phyloP scores from a whole-genome alignment of 2,888 invertebrate genomes.

The Glaucopsyche alexis region DNA sequence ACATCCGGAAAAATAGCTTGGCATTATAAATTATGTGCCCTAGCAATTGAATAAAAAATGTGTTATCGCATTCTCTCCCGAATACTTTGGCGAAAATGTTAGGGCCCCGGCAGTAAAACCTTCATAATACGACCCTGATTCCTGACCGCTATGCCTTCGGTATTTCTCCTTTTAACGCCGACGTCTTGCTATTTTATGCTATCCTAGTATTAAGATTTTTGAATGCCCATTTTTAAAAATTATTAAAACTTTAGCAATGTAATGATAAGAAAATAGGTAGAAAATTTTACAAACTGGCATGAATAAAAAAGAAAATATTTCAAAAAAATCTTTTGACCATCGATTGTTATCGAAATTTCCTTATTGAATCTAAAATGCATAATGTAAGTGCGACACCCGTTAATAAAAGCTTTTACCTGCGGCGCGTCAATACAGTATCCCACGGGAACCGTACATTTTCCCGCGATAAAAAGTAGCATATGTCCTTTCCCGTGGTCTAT shows the following conservation, averaged over 20 bases:
- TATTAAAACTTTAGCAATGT: not conserved
- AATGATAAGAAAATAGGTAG: too few relatives aligned
- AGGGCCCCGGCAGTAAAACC: slow-evolving; percentile 15
- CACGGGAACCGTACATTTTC: too few relatives aligned
- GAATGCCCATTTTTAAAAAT: not conserved
- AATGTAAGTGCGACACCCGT: too few relatives aligned
- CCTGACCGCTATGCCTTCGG: not conserved
- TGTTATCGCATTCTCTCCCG: slow-evolving; percentile 15
- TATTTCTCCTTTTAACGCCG: not conserved
- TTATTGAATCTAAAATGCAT: too few relatives aligned
- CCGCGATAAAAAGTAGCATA: too few relatives aligned
- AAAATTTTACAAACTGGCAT: too few relatives aligned
- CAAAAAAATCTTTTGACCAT: too few relatives aligned
- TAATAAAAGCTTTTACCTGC: too few relatives aligned
- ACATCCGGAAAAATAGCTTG: not conserved
- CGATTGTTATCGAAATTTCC: too few relatives aligned
- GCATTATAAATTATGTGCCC: slow-evolving; percentile 5
- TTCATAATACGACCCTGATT: slow-evolving; percentile 2
- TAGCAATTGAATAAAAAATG: slow-evolving; percentile 4
- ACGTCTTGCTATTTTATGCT: not conserved
- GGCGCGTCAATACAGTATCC: too few relatives aligned
- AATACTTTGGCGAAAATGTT: not conserved
- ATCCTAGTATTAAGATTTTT: not conserved
- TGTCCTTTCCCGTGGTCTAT: too few relatives aligned
- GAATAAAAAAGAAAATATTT: too few relatives aligned